phyloP scores from a whole-genome alignment of 1,140 invertebrate species.

The Drosophila baimaii region DNA sequence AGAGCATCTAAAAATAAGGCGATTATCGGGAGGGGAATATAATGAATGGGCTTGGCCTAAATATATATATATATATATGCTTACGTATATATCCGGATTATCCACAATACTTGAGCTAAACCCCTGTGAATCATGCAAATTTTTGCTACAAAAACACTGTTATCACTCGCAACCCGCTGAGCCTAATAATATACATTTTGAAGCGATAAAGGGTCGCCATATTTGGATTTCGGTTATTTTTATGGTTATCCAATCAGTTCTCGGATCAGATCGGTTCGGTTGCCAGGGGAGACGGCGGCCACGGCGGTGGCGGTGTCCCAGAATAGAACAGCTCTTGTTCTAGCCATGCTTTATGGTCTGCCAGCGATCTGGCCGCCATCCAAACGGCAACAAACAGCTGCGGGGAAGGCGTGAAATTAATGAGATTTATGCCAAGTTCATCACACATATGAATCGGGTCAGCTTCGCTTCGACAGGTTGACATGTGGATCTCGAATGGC shows the following conservation, averaged over 20 bases:
- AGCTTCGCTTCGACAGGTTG: constrained; percentile 41
- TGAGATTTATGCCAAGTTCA: constrained; percentile 70
- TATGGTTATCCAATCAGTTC: constrained; percentile 16
- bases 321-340: constrained; percentile 33
- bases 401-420: constrained; percentile 32
- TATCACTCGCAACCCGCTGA: constrained; percentile 7
- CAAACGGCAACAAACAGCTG: constrained; percentile 46
- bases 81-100: neutral
- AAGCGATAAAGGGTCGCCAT: constrained; percentile 21
- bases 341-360: constrained; percentile 39
- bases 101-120: constrained; percentile 1
- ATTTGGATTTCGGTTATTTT: constrained; percentile 26
- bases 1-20: constrained; percentile 10
- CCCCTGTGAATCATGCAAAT: constrained; percentile 13
- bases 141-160: neutral
- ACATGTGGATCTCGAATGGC: constrained; percentile 49
- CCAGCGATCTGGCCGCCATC: constrained; percentile 26
- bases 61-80: neutral
- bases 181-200: constrained; percentile 18
- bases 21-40: neutral
- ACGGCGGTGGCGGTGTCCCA: neutral
- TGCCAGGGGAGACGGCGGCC: constrained; percentile 14
- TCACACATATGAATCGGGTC: constrained; percentile 51
- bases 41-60: neutral
- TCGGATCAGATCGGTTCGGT: constrained; percentile 2